phyloP scores from a whole-genome alignment of 2,797 vertebrate species.

The Anas acuta region DNA sequence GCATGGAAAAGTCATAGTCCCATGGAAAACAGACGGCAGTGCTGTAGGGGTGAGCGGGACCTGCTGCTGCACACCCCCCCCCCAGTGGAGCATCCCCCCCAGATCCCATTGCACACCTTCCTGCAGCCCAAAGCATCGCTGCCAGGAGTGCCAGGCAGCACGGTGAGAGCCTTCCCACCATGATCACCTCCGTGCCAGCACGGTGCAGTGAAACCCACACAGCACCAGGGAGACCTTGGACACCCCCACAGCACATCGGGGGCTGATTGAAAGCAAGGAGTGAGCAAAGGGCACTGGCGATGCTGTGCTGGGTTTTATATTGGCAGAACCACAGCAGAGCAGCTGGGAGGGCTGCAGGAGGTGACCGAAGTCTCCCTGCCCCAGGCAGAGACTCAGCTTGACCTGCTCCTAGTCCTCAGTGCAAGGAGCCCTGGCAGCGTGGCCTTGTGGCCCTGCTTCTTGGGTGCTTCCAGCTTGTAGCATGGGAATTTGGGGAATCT shows the following conservation, averaged over 20 bases:
- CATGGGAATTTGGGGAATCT: not conserved
- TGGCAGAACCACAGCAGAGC: not conserved
- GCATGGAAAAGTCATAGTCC: too few species aligned
- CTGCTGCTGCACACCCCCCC: not conserved
- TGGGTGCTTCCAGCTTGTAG: not conserved
- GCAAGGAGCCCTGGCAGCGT: not conserved
- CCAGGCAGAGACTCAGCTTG: not conserved
- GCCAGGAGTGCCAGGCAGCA: not conserved
- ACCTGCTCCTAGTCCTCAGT: too few species aligned
- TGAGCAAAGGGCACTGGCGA: not conserved
- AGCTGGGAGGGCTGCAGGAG: not conserved
- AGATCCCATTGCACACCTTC: not conserved
- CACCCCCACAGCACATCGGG: not conserved
- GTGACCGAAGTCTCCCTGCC: not conserved
- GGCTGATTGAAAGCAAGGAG: not conserved
- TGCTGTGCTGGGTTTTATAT: not conserved
- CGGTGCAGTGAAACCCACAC: not conserved
- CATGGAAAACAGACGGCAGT: not conserved
- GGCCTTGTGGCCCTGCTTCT: not conserved
- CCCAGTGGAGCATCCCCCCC: not conserved
- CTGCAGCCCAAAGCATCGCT: not conserved
- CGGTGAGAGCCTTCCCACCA: not conserved
- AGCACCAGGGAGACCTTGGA: fast-evolving
- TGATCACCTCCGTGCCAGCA: not conserved
- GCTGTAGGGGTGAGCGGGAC: not conserved